Percentiles rank a stretch among this genome's conserved stretches.
phyloP scores from a whole-genome alignment of 2,113 vertebrate species.

The Tauraco erythrolophus region DNA sequence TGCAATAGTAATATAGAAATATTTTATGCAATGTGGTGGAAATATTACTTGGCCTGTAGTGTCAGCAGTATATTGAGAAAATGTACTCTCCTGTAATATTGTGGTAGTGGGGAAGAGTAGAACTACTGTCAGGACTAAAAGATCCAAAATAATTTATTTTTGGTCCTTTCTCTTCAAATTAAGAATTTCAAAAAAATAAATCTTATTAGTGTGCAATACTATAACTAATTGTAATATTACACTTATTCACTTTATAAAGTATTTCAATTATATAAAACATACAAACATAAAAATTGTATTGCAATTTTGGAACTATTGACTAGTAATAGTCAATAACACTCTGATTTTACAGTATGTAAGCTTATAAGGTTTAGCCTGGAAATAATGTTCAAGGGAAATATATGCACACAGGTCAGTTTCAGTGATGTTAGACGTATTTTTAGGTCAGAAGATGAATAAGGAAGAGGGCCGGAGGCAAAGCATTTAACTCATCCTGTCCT shows the following conservation, averaged over 20 bases:
- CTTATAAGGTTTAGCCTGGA: background rate
- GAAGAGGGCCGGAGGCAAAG: background rate
- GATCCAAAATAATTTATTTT: background rate
- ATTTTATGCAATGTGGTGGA: background rate
- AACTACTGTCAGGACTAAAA: background rate
- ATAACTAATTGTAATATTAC: background rate
- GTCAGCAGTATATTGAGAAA: background rate
- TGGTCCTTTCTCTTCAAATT: background rate
- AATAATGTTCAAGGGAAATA: background rate
- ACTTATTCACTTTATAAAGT: background rate
- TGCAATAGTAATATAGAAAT: background rate
- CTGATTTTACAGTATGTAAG: background rate
- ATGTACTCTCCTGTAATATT: background rate
- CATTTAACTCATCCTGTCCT: background rate
- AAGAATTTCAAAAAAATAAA: background rate
- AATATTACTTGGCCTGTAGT: background rate
- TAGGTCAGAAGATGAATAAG: background rate
- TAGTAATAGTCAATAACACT: background rate
- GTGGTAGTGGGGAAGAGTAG: background rate
- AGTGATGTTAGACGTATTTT: background rate
- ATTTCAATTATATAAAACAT: background rate
- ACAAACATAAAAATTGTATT: background rate
- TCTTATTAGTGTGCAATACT: background rate
- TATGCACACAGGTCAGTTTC: background rate
- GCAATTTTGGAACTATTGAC: background rate